phyloP scores from a whole-genome alignment of 64 coral and sea anemone genomes.

The Actinia equina region DNA sequence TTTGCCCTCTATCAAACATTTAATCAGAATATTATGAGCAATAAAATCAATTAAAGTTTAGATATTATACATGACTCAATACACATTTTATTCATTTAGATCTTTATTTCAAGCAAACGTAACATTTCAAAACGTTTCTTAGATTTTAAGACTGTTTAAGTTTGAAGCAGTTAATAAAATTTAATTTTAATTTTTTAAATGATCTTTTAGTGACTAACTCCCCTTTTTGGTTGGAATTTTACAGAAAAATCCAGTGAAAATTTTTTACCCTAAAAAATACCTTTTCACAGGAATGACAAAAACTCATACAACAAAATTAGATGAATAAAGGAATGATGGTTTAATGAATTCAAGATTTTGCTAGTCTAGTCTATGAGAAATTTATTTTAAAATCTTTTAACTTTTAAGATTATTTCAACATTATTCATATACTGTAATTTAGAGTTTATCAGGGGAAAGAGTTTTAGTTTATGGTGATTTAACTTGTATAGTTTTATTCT shows the following conservation, averaged over 20 bases:
- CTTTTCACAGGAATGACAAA: too few species aligned
- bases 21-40: too few species aligned
- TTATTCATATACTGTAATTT: background rate
- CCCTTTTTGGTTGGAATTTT: background rate
- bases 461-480: background rate
- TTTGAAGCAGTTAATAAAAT: background rate
- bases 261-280: background rate
- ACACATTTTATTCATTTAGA: constrained; percentile 8
- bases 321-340: background rate
- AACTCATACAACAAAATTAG: too few species aligned
- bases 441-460: background rate
- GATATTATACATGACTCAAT: background rate
- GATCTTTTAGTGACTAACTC: background rate
- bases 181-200: background rate
- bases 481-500: background rate
- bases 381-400: background rate
- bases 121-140: background rate
- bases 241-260: background rate
- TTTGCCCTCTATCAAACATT: too few species aligned
- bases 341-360: background rate
- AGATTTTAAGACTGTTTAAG: background rate
- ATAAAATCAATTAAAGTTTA: too few species aligned
- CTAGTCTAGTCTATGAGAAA: background rate
- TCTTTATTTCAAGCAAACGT: background rate
- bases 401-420: background rate